Percentiles rank a stretch among this genome's conserved stretches.
phyloP scores from a whole-genome alignment of 2,113 vertebrate genomes.

The Cariama cristata region DNA sequence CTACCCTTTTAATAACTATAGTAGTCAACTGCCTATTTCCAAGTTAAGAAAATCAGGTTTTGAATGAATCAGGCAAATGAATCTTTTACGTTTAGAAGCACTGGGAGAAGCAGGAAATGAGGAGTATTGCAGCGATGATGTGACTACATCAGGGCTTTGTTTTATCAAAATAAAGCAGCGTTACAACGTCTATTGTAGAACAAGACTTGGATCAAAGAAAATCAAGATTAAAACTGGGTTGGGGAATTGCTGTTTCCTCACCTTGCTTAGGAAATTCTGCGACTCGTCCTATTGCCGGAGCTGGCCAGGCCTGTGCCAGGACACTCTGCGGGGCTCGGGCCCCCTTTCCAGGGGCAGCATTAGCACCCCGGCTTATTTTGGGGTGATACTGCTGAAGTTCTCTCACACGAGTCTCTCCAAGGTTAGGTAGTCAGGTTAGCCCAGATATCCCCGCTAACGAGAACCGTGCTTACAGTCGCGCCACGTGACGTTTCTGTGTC shows the following conservation, averaged over 20 bases:
- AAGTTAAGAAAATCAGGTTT: background rate
- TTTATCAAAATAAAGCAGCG: background rate
- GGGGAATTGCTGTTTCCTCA: background rate
- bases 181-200: background rate
- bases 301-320: background rate
- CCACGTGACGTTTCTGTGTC: rapidly evolving
- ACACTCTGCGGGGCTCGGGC: background rate
- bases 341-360: background rate
- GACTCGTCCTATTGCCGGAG: background rate
- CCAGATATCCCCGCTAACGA: too few species aligned
- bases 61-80: too few species aligned
- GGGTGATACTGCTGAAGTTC: background rate
- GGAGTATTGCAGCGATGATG: background rate
- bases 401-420: background rate
- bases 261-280: background rate
- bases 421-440: background rate
- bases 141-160: background rate
- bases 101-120: background rate
- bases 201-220: background rate
- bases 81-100: background rate
- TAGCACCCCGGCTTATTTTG: too few species aligned
- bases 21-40: background rate
- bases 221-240: too few species aligned
- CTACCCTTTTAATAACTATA: background rate
- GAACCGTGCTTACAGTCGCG: background rate